Conservation (phyloP, 2,888 invertebrate species). For the Synanthedon vespiformis region DNA sequence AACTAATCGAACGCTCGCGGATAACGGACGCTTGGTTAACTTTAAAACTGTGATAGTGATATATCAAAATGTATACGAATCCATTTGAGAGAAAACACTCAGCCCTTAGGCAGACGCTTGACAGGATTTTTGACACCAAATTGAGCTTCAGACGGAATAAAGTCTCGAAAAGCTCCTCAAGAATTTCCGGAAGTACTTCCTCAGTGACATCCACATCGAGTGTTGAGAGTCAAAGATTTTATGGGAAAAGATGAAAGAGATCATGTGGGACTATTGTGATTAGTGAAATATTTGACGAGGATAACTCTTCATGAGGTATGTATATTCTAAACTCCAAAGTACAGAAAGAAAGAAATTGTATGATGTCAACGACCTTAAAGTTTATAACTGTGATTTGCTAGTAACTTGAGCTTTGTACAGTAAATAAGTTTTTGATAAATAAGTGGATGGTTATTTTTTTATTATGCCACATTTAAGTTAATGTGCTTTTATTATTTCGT, state of each 20-base stretch:
- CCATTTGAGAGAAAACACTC: slow-evolving; percentile 79
- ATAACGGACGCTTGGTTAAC: slow-evolving; percentile 23
- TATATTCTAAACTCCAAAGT: too few relatives aligned
- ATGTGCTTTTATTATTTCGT: too few relatives aligned
- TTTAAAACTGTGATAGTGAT: slow-evolving; percentile 5
- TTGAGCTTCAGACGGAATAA: slow-evolving; percentile 49
- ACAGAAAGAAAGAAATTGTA: not conserved
- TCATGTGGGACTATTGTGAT: slow-evolving; percentile 9
- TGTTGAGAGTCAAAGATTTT: slow-evolving; percentile 2
- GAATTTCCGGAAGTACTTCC: slow-evolving; percentile 31
- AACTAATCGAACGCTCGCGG: slow-evolving; percentile 20
- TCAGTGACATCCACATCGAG: slow-evolving; percentile 40
- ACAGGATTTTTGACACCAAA: slow-evolving; percentile 44
- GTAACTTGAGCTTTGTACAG: too few relatives aligned
- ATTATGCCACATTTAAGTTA: too few relatives aligned
- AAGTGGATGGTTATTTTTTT: too few relatives aligned
- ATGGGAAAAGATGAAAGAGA: slow-evolving; percentile 13
- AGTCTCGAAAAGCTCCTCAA: slow-evolving; percentile 26
- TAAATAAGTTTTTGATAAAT: too few relatives aligned
- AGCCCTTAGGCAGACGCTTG: slow-evolving; percentile 74
- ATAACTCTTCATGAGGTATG: not conserved
- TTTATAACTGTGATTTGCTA: too few relatives aligned
- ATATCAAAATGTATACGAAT: slow-evolving; percentile 72
- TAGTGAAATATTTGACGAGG: slow-evolving; percentile 1
- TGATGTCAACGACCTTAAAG: not conserved